Conservation (phyloP, 2,113 vertebrate genomes). For the Orientallactaga bullata region DNA sequence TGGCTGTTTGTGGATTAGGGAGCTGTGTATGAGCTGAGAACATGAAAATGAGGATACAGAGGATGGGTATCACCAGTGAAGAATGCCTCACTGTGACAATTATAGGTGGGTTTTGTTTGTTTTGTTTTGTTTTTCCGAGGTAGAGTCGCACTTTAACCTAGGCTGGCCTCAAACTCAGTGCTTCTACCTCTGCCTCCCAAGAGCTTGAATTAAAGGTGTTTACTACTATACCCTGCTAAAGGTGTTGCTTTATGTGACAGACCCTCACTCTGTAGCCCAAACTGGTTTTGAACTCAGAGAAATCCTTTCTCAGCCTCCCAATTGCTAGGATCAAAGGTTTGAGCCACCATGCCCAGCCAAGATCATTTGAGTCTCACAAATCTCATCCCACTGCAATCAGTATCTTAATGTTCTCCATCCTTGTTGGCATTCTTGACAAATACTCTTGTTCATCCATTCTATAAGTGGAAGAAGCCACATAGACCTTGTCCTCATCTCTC, state of each 20-base stretch:
- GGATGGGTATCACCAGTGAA: constrained; percentile 10
- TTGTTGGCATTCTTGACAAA: constrained; percentile 32
- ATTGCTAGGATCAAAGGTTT: background rate
- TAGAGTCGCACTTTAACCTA: background rate
- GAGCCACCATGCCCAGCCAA: too few relatives aligned
- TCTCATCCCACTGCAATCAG: background rate
- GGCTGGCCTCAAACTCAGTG: background rate
- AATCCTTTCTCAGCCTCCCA: background rate
- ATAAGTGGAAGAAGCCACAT: background rate
- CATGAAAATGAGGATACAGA: constrained; percentile 35
- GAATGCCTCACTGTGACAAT: constrained; percentile 44
- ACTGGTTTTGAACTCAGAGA: background rate
- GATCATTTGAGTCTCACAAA: constrained; percentile 47
- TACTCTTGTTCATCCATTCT: background rate
- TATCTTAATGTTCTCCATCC: constrained; percentile 37
- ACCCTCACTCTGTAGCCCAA: background rate
- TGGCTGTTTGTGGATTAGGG: constrained; percentile 28
- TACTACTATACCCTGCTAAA: background rate
- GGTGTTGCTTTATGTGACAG: background rate
- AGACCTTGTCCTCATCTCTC: background rate
- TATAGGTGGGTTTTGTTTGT: background rate
- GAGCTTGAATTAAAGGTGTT: background rate
- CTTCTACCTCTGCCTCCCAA: background rate
- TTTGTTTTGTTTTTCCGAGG: background rate
- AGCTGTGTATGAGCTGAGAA: background rate